Evolutionary conservation across 2,797 vertebrate species (phyloP), one percentile per base, ranked within the genome.

Genomic region (Choloepus didactylus): DNA sequence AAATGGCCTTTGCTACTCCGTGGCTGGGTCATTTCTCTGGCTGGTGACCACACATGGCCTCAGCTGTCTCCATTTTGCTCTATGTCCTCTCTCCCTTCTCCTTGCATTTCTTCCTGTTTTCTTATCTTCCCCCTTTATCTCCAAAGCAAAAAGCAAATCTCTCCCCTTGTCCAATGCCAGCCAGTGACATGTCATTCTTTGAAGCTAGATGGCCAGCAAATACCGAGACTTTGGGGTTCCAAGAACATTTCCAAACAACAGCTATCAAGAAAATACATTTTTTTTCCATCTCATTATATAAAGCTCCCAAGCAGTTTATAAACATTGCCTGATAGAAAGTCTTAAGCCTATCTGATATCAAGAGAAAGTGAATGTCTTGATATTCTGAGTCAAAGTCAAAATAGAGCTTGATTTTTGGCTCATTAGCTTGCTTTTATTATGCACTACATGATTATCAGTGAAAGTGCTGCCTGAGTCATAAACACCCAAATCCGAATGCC

Each of bases 351-450:
- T 75, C n/a, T 90, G 60, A 12, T 15, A 35, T 49, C 70, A 93
- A 70, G 15, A 89, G 46, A 87, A 87, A 94, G 59, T 31, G 12
- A 76, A 21, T 41, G 54, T 87, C 90, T 91, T 73, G 49, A 38
- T 82, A 82, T 31, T 79, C 51, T 11, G 38, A 73, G 92, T 46
- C 49, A 89, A 95, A 77, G 76, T 69, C 54, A 84, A 86, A 92
- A 85, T 25, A 75, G 77, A 79, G 73, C 72, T 2, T 1, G 41
- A 76, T 35, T 75, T 80, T 94, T 38, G 56, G 27, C 3, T 31
- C 8, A n/a, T 67, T 29, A 66, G 35, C 59, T 25, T 0, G 1
- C 3, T 38, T 76, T 62, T 80, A 6, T 91, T 49, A n/a, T 1
- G 4, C 2, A 51, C 6, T 25, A 6, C 0, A 5, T 60, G 81